These are phyloP conservation scores for Craseonycteris thonglongyai DNA, from an alignment of 2,113 vertebrate genomes.

Conservation along the genomic window DNA sequence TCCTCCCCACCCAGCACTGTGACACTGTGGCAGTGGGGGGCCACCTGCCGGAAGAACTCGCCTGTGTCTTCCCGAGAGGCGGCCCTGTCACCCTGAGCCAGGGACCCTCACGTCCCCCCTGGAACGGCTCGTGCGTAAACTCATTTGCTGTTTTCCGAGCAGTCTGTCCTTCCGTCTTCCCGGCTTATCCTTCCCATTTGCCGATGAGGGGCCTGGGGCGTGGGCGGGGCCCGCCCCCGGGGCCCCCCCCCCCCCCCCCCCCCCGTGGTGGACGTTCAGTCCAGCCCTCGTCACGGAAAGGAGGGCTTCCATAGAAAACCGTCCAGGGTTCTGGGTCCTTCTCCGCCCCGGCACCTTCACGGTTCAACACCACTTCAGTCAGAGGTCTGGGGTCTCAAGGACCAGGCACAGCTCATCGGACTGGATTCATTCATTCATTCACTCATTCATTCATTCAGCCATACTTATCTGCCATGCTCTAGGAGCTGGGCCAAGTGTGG, in stretches of 20 bases:
- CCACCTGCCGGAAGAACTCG: rapidly evolving
- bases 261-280: too few species aligned
- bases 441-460: not conserved
- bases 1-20: not conserved
- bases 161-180: not conserved
- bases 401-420: not conserved
- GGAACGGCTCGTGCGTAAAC: rapidly evolving
- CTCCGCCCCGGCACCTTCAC: rapidly evolving
- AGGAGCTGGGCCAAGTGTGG: too few species aligned
- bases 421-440: not conserved
- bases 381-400: not conserved
- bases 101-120: rapidly evolving
- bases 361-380: not conserved
- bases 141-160: not conserved
- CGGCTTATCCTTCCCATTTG: not conserved
- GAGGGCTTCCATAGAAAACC: not conserved
- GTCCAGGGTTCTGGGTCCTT: not conserved
- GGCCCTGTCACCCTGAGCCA: rapidly evolving
- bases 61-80: not conserved
- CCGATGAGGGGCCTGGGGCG: not conserved
- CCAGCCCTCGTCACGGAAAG: too few species aligned
- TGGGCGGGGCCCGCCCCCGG: not conserved
- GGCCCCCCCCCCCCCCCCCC: too few species aligned
- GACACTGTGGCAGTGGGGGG: not conserved
- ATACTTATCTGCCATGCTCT: not conserved